Percentiles rank a stretch among this genome's conserved stretches.
These are phyloP conservation scores for Australoheros facetus DNA, from an alignment of 2,797 vertebrate species.

Conservation along the genomic window DNA sequence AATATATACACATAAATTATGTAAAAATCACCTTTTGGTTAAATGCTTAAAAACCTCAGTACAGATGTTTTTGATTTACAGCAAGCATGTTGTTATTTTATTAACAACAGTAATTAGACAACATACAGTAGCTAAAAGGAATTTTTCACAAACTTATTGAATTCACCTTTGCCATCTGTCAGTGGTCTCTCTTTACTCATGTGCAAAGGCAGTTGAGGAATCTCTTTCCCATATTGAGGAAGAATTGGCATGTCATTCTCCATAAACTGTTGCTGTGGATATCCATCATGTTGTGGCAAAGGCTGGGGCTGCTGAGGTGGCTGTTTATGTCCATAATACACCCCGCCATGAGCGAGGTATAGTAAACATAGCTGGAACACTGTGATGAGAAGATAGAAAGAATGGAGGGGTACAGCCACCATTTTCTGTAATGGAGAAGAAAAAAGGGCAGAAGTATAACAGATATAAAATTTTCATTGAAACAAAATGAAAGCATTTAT, in stretches of 20 bases:
- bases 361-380: slow-evolving; percentile 79
- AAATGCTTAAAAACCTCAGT: too few relatives aligned
- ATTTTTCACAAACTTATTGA: background rate
- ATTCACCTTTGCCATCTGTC: slow-evolving; percentile 89
- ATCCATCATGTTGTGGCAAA: slow-evolving; percentile 88
- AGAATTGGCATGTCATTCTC: slow-evolving; percentile 89
- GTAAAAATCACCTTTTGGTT: background rate
- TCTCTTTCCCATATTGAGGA: slow-evolving; percentile 89
- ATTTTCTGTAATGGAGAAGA: slow-evolving; percentile 66
- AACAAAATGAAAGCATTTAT: background rate
- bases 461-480: background rate
- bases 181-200: slow-evolving; percentile 85
- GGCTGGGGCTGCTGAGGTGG: slow-evolving; percentile 88
- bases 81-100: background rate
- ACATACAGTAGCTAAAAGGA: too few relatives aligned
- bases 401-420: slow-evolving; percentile 75
- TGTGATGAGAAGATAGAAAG: slow-evolving; percentile 74
- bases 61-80: background rate
- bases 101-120: background rate
- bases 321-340: slow-evolving; percentile 92
- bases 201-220: slow-evolving; percentile 87
- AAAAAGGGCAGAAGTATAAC: background rate
- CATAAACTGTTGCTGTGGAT: slow-evolving; percentile 84
- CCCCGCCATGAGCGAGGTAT: slow-evolving; percentile 81
- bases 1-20: background rate